A percentile compares a stretch with the other conserved stretches of the same genome.
These are phyloP conservation scores for Eulemur rubriventer DNA, from an alignment of 2,797 vertebrate species.

Conservation along the genomic window DNA sequence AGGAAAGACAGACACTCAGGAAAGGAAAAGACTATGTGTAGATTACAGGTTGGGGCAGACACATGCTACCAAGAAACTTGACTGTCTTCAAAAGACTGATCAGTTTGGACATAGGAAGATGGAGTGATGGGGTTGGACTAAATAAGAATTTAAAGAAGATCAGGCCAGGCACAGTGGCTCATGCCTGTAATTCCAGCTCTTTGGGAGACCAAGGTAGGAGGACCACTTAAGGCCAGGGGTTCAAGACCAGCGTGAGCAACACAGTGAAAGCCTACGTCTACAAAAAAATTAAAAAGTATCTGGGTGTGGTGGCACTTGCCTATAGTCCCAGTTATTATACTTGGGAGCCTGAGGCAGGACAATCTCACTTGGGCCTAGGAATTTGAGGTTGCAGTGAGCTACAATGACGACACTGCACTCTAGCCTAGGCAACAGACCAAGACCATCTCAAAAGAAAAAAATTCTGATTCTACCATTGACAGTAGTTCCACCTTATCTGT, in stretches of 20 bases:
- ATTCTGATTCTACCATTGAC: neutral
- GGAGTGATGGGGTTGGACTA: neutral
- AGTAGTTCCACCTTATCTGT: neutral
- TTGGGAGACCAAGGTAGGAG: neutral
- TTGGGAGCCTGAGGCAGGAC: neutral
- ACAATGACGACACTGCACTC: neutral
- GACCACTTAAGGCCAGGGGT: neutral
- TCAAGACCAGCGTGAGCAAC: neutral
- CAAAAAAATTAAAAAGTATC: neutral
- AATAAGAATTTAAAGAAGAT: conserved; percentile 22
- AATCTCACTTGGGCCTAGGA: neutral
- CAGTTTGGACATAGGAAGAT: neutral
- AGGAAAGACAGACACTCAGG: neutral
- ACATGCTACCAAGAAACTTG: neutral
- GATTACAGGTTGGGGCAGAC: neutral
- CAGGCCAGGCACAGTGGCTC: neutral
- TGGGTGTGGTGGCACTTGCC: neutral
- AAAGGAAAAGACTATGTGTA: neutral
- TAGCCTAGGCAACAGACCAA: neutral
- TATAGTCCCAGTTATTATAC: neutral
- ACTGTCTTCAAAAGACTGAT: neutral
- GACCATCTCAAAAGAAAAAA: neutral
- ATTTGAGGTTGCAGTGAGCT: neutral
- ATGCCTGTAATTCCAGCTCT: neutral
- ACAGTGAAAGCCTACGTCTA: neutral